These are phyloP conservation scores for Cnemophilus loriae DNA, from an alignment of 2,113 vertebrate genomes.

Conservation along the genomic window DNA sequence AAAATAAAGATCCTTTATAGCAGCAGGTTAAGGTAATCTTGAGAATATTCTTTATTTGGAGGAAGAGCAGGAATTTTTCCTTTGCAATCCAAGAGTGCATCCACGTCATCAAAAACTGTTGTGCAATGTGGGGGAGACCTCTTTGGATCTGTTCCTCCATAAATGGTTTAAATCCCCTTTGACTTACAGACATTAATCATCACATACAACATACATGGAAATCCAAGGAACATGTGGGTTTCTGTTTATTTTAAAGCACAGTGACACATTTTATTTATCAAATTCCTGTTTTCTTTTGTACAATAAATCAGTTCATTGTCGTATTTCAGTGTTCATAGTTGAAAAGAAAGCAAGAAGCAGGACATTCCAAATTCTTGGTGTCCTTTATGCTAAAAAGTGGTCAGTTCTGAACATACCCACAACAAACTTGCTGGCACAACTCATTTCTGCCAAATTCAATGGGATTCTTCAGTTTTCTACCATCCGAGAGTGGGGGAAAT, in stretches of 20 bases:
- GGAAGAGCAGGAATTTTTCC: background rate
- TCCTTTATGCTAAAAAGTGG: background rate
- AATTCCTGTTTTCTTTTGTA: background rate
- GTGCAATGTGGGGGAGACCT: background rate
- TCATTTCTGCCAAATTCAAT: background rate
- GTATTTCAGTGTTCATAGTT: background rate
- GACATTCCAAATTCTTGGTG: background rate
- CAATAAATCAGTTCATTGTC: background rate
- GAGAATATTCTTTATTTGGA: background rate
- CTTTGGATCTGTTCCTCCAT: background rate
- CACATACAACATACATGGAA: background rate
- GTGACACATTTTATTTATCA: background rate
- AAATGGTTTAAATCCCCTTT: background rate
- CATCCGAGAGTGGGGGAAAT: background rate
- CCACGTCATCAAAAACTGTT: background rate
- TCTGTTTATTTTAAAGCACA: background rate
- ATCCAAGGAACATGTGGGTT: background rate
- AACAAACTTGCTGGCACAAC: background rate
- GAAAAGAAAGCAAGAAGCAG: slow-evolving; percentile 4
- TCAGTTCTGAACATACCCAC: background rate
- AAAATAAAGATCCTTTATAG: background rate
- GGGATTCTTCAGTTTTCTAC: background rate
- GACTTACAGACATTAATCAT: background rate
- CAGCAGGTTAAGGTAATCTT: background rate
- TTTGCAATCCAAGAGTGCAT: background rate